phyloP scores from a whole-genome alignment of 2,888 invertebrate genomes.

The Rhamnusium bicolor region DNA sequence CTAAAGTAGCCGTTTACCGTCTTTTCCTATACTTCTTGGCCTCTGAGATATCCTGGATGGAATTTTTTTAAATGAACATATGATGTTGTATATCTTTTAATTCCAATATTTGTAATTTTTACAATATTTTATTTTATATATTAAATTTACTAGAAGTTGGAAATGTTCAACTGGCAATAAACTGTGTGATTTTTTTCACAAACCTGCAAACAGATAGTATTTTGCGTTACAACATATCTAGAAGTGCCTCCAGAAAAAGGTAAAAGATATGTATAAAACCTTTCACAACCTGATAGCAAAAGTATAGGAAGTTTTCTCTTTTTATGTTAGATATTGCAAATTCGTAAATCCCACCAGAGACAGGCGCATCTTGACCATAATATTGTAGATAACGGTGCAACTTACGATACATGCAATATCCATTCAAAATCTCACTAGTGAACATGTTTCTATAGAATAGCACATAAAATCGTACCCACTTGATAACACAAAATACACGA shows the following conservation, averaged over 20 bases:
- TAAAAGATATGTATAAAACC: neutral
- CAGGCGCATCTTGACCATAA: conserved; percentile 50
- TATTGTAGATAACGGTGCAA: conserved; percentile 46
- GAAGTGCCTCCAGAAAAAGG: neutral
- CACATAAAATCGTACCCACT: conserved; percentile 49
- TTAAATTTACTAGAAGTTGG: no score
- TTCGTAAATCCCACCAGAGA: conserved; percentile 45
- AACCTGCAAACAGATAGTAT: no score
- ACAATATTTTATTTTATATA: no score
- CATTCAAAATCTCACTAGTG: conserved; percentile 49
- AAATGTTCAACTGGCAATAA: no score
- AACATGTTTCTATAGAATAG: conserved; percentile 52
- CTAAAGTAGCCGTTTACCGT: no score
- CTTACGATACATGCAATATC: conserved; percentile 50
- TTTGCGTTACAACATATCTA: neutral
- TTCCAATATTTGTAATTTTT: no score
- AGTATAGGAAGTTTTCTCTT: neutral
- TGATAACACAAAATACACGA: conserved; percentile 41
- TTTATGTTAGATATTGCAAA: conserved; percentile 26
- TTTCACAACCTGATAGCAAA: neutral
- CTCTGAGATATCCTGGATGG: no score
- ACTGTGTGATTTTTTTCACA: no score
- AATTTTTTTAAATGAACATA: no score
- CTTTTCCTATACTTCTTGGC: no score
- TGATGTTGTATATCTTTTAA: no score